Evolutionary conservation across 2,888 invertebrate species (phyloP).

Genomic region (Melinopterus prodromus): DNA sequence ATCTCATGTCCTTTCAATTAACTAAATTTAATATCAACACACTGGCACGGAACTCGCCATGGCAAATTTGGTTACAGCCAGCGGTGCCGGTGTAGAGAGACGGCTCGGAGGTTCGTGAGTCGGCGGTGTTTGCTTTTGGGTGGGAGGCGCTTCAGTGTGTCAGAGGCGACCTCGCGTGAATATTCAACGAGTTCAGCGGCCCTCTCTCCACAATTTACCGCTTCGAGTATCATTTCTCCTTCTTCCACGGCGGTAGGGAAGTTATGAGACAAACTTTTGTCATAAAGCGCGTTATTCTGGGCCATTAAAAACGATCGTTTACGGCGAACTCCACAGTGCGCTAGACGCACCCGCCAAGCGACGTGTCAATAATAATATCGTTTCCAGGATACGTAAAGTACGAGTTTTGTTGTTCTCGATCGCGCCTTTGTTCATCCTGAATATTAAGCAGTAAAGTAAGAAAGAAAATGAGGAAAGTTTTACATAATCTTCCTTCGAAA

Average conservation of each 20-base stretch:
- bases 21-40: background rate
- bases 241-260: background rate
- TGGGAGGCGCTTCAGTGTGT: background rate
- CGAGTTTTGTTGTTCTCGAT: background rate
- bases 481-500: too few relatives aligned
- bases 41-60: background rate
- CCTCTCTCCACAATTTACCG: background rate
- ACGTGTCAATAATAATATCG: background rate
- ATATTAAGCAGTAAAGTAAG: background rate
- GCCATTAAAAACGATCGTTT: background rate
- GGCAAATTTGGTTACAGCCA: background rate
- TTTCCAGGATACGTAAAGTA: background rate
- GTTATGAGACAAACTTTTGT: background rate
- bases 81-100: background rate
- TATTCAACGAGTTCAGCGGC: background rate
- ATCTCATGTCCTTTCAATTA: background rate
- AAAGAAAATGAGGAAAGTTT: background rate
- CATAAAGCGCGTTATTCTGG: slow-evolving; percentile 4
- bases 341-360: background rate
- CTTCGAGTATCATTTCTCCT: background rate
- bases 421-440: background rate
- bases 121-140: background rate
- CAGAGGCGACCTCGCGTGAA: background rate
- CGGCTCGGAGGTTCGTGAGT: background rate
- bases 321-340: background rate